Conservation (phyloP, 2,797 vertebrate species). For the Gymnodraco acuticeps region DNA sequence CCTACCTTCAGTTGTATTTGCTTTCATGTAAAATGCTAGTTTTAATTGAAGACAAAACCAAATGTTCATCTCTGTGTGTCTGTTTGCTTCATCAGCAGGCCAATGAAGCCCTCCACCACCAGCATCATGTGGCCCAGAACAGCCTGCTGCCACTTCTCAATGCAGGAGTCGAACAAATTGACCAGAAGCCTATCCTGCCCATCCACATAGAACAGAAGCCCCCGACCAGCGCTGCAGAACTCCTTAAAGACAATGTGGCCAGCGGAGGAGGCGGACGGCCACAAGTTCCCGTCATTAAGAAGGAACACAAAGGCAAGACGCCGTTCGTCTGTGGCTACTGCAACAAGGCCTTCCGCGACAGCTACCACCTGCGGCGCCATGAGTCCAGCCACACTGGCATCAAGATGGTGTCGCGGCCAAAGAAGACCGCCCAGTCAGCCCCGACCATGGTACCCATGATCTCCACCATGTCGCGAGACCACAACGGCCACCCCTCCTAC, state of each 20-base stretch:
- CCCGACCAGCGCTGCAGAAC: conserved; percentile 90
- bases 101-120: conserved; percentile 98
- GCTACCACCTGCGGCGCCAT: conserved; percentile 98
- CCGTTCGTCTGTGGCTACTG: conserved; percentile 99
- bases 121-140: conserved; percentile 96
- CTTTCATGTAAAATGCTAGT: not conserved
- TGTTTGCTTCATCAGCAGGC: conserved; percentile 86
- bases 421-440: conserved; percentile 89
- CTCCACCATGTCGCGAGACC: conserved; percentile 93
- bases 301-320: conserved; percentile 97
- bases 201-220: conserved; percentile 97
- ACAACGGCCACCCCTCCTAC: conserved; percentile 90
- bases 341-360: conserved; percentile 99
- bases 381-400: conserved; percentile 99
- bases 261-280: conserved; percentile 75
- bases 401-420: conserved; percentile 98
- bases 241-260: conserved; percentile 92
- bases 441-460: conserved; percentile 97
- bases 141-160: conserved; percentile 97
- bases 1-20: not conserved
- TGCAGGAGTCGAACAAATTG: conserved; percentile 91
- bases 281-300: conserved; percentile 90
- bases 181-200: conserved; percentile 98
- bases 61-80: conserved; percentile 17
- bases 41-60: not conserved